Evolutionary conservation across 2,888 invertebrate species (phyloP).

Genomic region (Pelosia muscerda): DNA sequence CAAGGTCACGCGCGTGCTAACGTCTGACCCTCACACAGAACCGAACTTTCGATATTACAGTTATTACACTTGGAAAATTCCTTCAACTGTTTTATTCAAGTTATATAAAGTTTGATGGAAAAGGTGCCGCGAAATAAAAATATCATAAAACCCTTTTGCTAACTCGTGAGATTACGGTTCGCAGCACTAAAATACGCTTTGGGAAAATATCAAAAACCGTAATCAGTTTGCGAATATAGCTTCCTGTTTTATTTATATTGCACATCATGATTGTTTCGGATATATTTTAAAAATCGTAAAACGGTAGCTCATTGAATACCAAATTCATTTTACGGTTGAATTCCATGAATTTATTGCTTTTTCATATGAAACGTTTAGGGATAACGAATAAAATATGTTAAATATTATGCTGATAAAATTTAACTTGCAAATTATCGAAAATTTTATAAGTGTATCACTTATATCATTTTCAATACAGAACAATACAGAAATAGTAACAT

Average conservation of each 20-base stretch:
- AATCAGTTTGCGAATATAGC: conserved; percentile 42
- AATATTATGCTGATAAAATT: background rate
- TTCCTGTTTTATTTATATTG: conserved; percentile 35
- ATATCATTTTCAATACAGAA: too few species aligned
- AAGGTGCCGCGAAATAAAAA: conserved; percentile 53
- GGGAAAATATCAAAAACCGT: conserved; percentile 36
- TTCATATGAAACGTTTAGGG: background rate
- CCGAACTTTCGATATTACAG: conserved; percentile 43
- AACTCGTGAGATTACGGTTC: conserved; percentile 47
- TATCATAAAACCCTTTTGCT: conserved; percentile 54
- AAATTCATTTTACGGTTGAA: background rate
- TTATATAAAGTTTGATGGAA: conserved; percentile 51
- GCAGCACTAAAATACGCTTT: conserved; percentile 36
- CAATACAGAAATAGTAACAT: too few species aligned
- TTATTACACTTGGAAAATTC: conserved; percentile 38
- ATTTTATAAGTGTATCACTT: too few species aligned
- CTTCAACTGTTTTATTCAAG: conserved; percentile 38
- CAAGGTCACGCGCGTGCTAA: conserved; percentile 24
- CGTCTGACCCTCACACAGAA: conserved; percentile 32
- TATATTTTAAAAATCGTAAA: conserved; percentile 16
- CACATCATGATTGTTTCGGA: conserved; percentile 21
- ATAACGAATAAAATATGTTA: background rate
- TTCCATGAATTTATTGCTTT: background rate
- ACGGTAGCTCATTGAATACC: background rate
- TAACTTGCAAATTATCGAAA: too few species aligned